Conservation (phyloP, 2,888 invertebrate species). For the Bellardia bayeri region DNA sequence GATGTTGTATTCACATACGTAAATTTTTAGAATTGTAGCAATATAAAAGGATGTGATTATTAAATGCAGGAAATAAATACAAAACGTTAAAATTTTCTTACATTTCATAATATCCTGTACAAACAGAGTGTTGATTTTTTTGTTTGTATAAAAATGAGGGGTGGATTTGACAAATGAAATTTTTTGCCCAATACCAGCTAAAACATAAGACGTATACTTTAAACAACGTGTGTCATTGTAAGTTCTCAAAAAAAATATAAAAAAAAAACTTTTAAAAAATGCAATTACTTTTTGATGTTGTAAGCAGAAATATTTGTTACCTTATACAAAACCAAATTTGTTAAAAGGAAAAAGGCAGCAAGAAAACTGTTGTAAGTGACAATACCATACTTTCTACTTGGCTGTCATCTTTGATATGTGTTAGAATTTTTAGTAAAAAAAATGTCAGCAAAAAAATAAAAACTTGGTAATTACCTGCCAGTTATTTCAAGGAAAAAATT, state of each 20-base stretch:
- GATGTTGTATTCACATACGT: background rate
- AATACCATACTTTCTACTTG: background rate
- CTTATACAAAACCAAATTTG: background rate
- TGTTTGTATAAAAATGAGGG: slow-evolving; percentile 1
- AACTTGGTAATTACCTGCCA: slow-evolving; percentile 74
- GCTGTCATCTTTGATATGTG: background rate
- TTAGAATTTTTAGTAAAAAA: background rate
- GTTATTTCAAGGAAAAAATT: slow-evolving; percentile 49
- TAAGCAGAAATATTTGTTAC: slow-evolving; percentile 53
- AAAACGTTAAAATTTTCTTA: slow-evolving; percentile 72
- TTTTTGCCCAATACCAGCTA: slow-evolving; percentile 19
- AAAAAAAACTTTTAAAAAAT: slow-evolving; percentile 60
- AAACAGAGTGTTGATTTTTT: background rate
- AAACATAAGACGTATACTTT: slow-evolving; percentile 41
- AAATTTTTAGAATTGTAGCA: slow-evolving; percentile 17
- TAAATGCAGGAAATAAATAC: slow-evolving; percentile 76
- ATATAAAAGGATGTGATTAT: slow-evolving; percentile 74
- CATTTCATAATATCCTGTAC: slow-evolving; percentile 74
- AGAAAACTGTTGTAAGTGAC: slow-evolving; percentile 46
- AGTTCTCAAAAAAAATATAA: slow-evolving; percentile 26
- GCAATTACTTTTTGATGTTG: slow-evolving; percentile 74
- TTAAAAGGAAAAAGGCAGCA: background rate
- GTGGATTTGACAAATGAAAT: slow-evolving; percentile 48
- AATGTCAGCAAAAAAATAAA: slow-evolving; percentile 61
- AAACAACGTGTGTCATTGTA: slow-evolving; percentile 41